Evolutionary conservation across 2,113 vertebrate species (phyloP).

Genomic region (human (Homo sapiens)): GRCh38 chr15:59283501-59284000

Average conservation of each 20-base stretch:
- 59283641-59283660: background rate
- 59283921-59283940: background rate
- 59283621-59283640: background rate
- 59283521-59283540: background rate
- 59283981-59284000: background rate
- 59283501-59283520: background rate
- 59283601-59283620: background rate
- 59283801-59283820: background rate
- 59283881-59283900: background rate
- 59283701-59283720: background rate
- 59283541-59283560: fast-evolving
- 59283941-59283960: background rate
- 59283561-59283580: background rate
- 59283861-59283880: background rate
- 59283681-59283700: background rate
- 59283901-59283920: background rate
- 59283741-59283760: background rate
- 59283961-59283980: background rate
- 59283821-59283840: background rate
- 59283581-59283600: background rate
- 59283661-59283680: background rate
- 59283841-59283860: background rate
- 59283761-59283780: background rate
- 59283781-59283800: background rate
- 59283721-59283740: background rate